Base-by-base conservation (phyloP, 1,140 invertebrate species). In the Acromyrmex charruanus region DNA sequence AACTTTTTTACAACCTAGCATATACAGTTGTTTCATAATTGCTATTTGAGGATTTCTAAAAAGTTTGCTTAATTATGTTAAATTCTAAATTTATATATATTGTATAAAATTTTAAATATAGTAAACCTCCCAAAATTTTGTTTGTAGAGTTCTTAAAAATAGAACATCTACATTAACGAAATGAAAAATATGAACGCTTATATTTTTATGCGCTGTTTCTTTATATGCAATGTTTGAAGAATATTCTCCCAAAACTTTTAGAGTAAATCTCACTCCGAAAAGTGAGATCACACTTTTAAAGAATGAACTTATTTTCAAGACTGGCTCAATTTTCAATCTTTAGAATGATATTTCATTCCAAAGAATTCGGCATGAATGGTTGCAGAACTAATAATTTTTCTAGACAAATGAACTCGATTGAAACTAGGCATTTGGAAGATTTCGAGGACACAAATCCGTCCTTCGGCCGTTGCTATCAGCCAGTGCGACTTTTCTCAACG, bases 401-500 rank as follows among this genome's bases (percentile, higher is more conserved):
- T 31, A 18, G 2, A 2, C 65, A 18, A 71, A 5, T 49, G 16
- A 3, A 51, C 14, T 74, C 25, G 39, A 51, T 4, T 2, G 25
- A 16, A 61, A 74, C 18, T 61, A 25, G 39, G 3, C 25, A 4
- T 61, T 49, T 21, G 71, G 31, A 31, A 3, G 31, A 31, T 31
- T 3, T 31, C 51, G 10, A 25, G 25, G 18, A 58, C 35, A 44
- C 35, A 44, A 35, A 31, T 51, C 12, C 25, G 35, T 35, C 25
- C 7, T 14, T 31, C 25, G 31, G n/a, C 1, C 5, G 28, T 18
- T 35, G 31, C 28, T 61, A 35, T 82, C 53, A 16, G 35, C 9
- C n/a, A 5, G 9, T 21, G 31, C 72, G 59, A 18, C 16, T 85
- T 85, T 85, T 79, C 74, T 53, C 39, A 10, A 12, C 59, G 55